Conservation (phyloP, 2,888 invertebrate genomes). For the Strigamia maritima region DNA sequence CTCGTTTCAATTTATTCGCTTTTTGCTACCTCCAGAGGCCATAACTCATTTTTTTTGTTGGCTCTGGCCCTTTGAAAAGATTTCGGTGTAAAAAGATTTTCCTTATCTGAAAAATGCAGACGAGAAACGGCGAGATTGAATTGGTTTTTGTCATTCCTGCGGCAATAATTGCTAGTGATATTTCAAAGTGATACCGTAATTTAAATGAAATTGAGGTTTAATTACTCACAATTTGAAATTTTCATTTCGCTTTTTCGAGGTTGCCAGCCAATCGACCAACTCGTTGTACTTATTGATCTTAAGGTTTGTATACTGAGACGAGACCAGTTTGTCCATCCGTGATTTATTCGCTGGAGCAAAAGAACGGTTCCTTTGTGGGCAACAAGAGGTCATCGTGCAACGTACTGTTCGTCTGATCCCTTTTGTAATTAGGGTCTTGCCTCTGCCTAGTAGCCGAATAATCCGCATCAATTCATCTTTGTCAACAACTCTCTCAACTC, state of each 20-base stretch:
- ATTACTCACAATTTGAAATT: background rate
- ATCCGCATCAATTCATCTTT: constrained; percentile 2
- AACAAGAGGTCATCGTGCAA: background rate
- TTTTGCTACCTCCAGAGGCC: constrained; percentile 2
- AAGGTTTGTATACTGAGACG: background rate
- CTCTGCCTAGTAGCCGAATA: constrained; percentile 5
- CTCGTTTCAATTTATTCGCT: constrained; percentile 10
- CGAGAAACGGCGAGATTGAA: constrained; percentile 9
- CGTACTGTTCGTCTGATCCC: background rate
- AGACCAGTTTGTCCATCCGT: constrained; percentile 1
- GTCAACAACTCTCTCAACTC: background rate
- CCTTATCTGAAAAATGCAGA: background rate
- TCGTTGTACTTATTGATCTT: background rate
- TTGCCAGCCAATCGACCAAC: background rate
- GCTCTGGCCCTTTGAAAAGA: constrained; percentile 11
- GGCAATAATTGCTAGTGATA: background rate
- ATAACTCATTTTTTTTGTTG: constrained; percentile 8
- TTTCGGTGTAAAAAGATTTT: background rate
- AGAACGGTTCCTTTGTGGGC: constrained; percentile 15
- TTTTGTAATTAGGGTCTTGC: constrained; percentile 10
- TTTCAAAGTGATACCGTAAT: background rate
- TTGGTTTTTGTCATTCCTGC: background rate
- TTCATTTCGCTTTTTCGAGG: background rate
- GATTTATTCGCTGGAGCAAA: background rate
- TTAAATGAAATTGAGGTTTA: background rate